Evolutionary conservation across 1,140 invertebrate genomes (phyloP), one percentile per base, ranked within the genome.

Genomic region (Triops longicaudatus): DNA sequence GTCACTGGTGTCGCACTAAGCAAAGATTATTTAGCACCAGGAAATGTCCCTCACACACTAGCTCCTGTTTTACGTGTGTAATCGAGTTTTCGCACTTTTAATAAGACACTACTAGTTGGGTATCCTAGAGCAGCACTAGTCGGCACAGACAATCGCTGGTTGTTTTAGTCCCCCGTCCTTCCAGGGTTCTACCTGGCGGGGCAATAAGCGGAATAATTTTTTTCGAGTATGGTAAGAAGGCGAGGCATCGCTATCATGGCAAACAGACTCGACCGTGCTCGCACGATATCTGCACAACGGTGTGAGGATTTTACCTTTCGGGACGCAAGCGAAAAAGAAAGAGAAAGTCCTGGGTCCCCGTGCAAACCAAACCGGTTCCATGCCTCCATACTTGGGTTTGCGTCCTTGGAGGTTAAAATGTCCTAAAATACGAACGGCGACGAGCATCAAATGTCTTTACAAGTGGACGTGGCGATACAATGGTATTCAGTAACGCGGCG

Each of bases 341-440:
- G 50, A 63, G 50, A 63, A 63, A 63, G 50, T 63, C 22, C 14
- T 22, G 17, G 50, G 50, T 63, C 50, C 17, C 10, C 50, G 50
- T 63, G 50, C 50, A 63, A 63, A 12, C 50, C 17, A 63, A 63
- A 63, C 50, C 50, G 50, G 50, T 63, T 63, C 22, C 50, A 63
- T 22, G 50, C 50, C 50, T 63, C 50, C 50, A 10, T 17, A 63
- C 50, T 63, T 63, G 50, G 50, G 14, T 22, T 17, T 9, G 17
- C 50, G 50, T n/a, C 50, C 50, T 63, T 63, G 50, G 50, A 17
- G 22, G 50, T 63, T 63, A 22, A 63, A 63, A n/a, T 22, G 14
- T 17, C 50, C 50, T 63, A 22, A 10, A 63, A 63, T 14, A 6
- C 50, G 50, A 63, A 6, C 50, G 22, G 14, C 50, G 50, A 63